Percentiles rank a stretch among this genome's conserved stretches.
Evolutionary conservation across 1,140 invertebrate species (phyloP).

Genomic region (Drosophila athabasca): DNA sequence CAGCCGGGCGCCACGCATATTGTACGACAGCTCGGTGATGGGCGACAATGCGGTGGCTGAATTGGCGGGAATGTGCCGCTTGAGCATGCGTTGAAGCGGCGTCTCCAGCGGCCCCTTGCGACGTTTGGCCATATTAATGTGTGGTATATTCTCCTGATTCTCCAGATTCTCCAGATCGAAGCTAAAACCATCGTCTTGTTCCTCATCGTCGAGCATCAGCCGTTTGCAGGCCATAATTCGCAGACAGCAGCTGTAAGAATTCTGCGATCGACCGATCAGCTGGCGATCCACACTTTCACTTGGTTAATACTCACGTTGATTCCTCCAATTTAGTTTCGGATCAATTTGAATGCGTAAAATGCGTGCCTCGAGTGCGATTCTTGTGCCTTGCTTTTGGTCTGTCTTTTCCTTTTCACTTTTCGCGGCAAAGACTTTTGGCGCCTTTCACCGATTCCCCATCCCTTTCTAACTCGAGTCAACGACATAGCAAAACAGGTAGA

Average conservation of each 20-base stretch:
- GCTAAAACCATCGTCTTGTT: constrained; percentile 1
- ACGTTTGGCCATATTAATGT: constrained; percentile 26
- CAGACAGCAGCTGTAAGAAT: constrained; percentile 26
- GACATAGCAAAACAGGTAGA: background rate
- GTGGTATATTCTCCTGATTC: background rate
- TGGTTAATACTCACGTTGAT: constrained; percentile 4
- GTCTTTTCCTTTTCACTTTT: constrained; percentile 12
- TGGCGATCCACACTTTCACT: background rate
- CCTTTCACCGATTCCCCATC: constrained; percentile 21
- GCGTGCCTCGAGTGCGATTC: background rate
- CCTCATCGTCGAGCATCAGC: constrained; percentile 35
- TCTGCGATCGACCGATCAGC: constrained; percentile 13
- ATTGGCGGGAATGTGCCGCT: constrained; percentile 29
- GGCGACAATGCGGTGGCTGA: constrained; percentile 44
- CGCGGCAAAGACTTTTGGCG: constrained; percentile 21
- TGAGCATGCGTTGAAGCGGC: constrained; percentile 58
- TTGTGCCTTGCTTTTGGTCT: background rate
- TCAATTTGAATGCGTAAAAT: background rate
- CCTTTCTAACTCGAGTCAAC: background rate
- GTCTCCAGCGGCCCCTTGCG: constrained; percentile 24
- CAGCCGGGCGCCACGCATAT: constrained; percentile 42
- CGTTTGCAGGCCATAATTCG: constrained; percentile 41
- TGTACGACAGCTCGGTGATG: constrained; percentile 61
- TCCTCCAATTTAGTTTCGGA: background rate
- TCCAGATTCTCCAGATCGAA: background rate